Base-by-base conservation (phyloP, 1,140 invertebrate species). In the Heliothis subflexa region DNA sequence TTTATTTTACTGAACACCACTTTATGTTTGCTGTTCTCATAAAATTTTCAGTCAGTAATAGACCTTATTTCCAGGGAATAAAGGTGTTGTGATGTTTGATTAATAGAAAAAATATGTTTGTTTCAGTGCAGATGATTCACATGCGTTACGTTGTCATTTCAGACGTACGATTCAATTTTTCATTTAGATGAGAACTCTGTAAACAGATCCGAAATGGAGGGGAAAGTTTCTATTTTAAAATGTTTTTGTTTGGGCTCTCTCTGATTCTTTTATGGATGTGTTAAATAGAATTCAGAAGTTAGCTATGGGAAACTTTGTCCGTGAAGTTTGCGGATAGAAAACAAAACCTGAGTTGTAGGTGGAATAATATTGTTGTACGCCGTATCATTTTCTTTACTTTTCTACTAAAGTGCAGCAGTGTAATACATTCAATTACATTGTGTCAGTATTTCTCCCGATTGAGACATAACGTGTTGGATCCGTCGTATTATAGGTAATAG, bases 101-200 rank as follows among this genome's bases (percentile, higher is more conserved):
- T n/a, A 54, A 40, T 62, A 7, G 68, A 66, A 52, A 78, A 55
- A 64, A 21, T 76, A 82, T 49, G 40, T 45, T 87, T 76, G 85
- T 81, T 40, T 54, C 57, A 80, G 57, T 49, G 78, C 78, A 87
- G 83, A 90, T 88, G 85, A 85, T 86, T 84, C 75, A 83, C 78
- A 86, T 84, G 74, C 76, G 86, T 87, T 85, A 85, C 75, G 81
- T 86, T 92, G 91, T 92, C 92, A 89, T 92, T 90, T 91, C 83
- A 79, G 85, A 83, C 83, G 82, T 83, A 85, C 80, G 84, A 91
- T 88, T 91, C 89, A 91, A 94, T 94, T 94, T 93, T 93, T 94
- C 92, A 92, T 88, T 78, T 80, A 89, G 88, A 90, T 83, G 87
- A 80, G 82, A 85, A 85, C 83, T 88, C 79, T 83, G 86, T 91